Evolutionary conservation across 2,113 vertebrate genomes (phyloP).

Genomic region (Apus apus): DNA sequence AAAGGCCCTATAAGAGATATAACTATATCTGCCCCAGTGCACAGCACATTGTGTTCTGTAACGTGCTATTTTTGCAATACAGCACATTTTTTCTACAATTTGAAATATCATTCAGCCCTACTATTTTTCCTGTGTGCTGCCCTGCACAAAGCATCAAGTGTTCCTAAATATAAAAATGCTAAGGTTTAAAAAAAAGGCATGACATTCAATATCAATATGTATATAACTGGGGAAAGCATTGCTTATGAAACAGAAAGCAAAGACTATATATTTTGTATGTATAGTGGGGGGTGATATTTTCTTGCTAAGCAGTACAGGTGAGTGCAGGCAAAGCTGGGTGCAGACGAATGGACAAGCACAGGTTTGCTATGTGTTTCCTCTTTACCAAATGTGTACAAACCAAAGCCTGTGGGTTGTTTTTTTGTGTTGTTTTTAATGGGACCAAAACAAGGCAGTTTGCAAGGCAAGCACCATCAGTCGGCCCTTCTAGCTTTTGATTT

Average conservation of each 20-base stretch:
- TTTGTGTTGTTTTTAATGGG: neutral
- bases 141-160: neutral
- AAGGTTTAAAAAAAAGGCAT: neutral
- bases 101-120: neutral
- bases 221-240: neutral
- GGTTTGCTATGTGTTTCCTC: neutral
- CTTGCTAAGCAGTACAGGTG: neutral
- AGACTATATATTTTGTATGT: neutral
- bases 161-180: neutral
- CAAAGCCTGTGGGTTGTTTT: neutral
- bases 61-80: neutral
- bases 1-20: neutral
- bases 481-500: neutral
- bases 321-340: neutral
- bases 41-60: neutral
- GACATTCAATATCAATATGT: neutral
- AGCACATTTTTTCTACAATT: neutral
- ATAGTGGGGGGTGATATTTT: neutral
- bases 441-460: accelerated
- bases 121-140: neutral
- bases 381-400: neutral
- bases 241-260: neutral
- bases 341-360: neutral
- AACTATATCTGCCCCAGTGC: neutral
- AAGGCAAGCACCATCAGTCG: neutral